phyloP scores from a whole-genome alignment of 2,797 vertebrate genomes.

The Neomorphus geoffroyi region DNA sequence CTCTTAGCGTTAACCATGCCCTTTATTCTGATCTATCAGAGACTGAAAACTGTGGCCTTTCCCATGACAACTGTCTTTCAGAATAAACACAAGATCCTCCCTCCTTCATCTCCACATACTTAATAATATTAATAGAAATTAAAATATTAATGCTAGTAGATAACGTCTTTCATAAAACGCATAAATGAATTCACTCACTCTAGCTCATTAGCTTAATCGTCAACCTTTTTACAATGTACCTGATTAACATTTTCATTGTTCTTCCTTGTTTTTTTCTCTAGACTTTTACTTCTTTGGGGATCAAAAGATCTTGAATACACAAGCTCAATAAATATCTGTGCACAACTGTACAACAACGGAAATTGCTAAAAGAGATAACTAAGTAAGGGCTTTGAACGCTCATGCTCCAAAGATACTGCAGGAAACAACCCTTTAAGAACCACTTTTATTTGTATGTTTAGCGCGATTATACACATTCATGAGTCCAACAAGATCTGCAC shows the following conservation, averaged over 20 bases:
- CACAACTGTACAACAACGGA: conserved; percentile 35
- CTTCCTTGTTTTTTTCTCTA: conserved; percentile 49
- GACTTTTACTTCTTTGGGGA: conserved; percentile 53
- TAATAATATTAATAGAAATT: conserved; percentile 34
- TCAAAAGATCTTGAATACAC: conserved; percentile 63
- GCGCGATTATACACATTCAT: conserved; percentile 90
- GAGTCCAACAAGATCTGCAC: conserved; percentile 88
- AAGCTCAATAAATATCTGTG: conserved; percentile 45
- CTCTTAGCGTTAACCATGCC: neutral
- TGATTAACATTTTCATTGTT: conserved; percentile 69
- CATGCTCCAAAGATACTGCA: conserved; percentile 57
- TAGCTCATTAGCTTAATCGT: conserved; percentile 40
- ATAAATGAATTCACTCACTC: conserved; percentile 50
- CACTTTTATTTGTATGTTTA: conserved; percentile 80
- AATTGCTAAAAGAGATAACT: neutral
- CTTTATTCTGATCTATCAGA: conserved; percentile 4
- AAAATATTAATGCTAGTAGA: conserved; percentile 51
- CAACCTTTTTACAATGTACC: conserved; percentile 54
- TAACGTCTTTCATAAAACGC: conserved; percentile 46
- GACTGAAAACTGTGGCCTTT: conserved; percentile 17
- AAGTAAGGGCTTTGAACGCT: conserved; percentile 37
- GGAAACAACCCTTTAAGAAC: conserved; percentile 73
- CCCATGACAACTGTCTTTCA: neutral
- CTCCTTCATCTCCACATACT: neutral
- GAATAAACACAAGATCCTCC: neutral